phyloP scores from a whole-genome alignment of 2,797 vertebrate genomes.

The Clarias fuscus region DNA sequence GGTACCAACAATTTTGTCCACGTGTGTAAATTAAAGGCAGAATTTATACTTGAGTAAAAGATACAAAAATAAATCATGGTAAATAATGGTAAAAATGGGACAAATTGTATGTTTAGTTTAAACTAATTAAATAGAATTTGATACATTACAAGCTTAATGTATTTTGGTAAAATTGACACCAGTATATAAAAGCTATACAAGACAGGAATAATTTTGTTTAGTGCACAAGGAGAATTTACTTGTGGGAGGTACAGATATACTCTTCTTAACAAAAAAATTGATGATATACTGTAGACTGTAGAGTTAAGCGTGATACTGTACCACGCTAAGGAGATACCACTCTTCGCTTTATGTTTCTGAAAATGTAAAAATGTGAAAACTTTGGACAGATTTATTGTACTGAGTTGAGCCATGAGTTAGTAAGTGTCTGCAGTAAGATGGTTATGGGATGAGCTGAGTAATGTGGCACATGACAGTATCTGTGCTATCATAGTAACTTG shows the following conservation, averaged over 20 bases:
- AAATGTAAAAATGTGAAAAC: neutral
- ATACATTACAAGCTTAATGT: too few relatives aligned
- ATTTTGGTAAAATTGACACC: too few relatives aligned
- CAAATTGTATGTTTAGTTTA: too few relatives aligned
- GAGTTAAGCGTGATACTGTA: neutral
- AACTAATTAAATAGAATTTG: too few relatives aligned
- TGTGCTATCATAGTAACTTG: neutral
- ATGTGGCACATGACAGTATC: neutral
- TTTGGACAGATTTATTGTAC: neutral
- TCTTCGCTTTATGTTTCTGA: neutral
- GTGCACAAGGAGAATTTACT: neutral
- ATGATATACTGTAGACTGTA: neutral
- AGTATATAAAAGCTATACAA: too few relatives aligned
- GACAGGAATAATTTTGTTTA: too few relatives aligned
- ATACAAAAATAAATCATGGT: too few relatives aligned
- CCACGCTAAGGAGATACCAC: neutral
- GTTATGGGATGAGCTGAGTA: neutral
- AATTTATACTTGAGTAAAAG: too few relatives aligned
- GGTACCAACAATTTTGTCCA: too few relatives aligned
- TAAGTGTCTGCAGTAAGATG: neutral
- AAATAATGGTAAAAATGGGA: too few relatives aligned
- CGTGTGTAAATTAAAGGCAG: too few relatives aligned
- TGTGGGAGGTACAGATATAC: neutral
- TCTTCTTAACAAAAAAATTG: neutral
- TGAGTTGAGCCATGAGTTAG: neutral